phyloP scores from a whole-genome alignment of 2,113 vertebrate species.

The Axis porcinus region DNA sequence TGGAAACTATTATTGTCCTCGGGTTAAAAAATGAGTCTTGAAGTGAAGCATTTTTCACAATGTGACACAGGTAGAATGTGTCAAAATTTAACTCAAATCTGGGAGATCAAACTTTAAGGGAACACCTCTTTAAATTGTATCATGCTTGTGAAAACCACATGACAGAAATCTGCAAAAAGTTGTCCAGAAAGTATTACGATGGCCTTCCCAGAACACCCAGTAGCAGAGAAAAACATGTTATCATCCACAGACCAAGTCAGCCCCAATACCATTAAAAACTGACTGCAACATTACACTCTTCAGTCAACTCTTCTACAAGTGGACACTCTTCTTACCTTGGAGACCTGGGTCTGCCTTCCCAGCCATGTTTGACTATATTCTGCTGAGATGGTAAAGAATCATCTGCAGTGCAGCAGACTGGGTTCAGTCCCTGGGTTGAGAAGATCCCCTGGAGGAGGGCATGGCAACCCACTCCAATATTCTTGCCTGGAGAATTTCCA shows the following conservation, averaged over 20 bases:
- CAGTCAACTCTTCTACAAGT: neutral
- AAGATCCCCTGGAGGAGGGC: neutral
- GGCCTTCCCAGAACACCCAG: neutral
- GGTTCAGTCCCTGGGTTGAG: neutral
- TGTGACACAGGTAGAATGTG: neutral
- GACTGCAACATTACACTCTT: neutral
- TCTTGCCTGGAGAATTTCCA: neutral
- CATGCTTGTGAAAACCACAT: neutral
- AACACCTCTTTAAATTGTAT: neutral
- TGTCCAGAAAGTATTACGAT: neutral
- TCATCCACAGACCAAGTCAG: neutral
- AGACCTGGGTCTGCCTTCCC: neutral
- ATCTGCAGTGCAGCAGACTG: neutral
- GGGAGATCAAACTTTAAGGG: neutral
- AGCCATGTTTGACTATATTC: neutral
- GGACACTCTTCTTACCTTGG: neutral
- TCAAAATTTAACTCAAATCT: neutral
- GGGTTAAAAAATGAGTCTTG: neutral
- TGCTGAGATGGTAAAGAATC: neutral
- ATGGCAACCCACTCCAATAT: neutral
- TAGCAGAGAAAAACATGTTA: neutral
- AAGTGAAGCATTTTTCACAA: neutral
- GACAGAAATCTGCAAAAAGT: neutral
- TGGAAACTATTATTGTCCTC: neutral
- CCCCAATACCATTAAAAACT: neutral